Evolutionary conservation across 2,113 vertebrate genomes (phyloP).

Genomic region (Otus sunia): DNA sequence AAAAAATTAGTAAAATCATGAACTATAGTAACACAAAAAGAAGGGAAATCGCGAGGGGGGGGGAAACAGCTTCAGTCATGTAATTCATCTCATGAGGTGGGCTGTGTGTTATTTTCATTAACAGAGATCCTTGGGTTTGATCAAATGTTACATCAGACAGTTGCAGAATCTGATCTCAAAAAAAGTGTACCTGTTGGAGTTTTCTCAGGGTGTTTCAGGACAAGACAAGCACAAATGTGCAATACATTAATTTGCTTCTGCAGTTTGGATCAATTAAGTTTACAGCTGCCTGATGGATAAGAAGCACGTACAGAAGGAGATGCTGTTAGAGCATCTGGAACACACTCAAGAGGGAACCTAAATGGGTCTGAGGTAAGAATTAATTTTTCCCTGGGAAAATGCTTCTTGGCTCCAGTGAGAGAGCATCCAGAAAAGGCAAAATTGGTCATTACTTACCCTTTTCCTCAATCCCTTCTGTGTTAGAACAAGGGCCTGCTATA

Average conservation of each 20-base stretch:
- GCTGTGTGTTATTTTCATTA: not conserved
- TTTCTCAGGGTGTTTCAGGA: not conserved
- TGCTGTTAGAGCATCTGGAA: not conserved
- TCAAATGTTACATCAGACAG: not conserved
- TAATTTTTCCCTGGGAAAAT: not conserved
- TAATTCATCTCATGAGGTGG: not conserved
- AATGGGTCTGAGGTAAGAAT: not conserved
- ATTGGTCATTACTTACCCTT: not conserved
- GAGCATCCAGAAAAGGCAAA: not conserved
- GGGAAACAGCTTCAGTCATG: fast-evolving
- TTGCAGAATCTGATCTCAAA: not conserved
- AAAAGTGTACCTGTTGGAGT: not conserved
- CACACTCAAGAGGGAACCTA: not conserved
- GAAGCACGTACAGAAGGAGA: not conserved
- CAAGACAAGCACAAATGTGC: not conserved
- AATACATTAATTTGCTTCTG: not conserved
- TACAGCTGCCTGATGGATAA: not conserved
- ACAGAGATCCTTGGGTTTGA: not conserved
- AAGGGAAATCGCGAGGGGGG: fast-evolving
- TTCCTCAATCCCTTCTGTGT: not conserved
- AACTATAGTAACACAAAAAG: not conserved
- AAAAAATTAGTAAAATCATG: not conserved
- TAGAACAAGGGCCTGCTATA: not conserved
- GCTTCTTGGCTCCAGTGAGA: not conserved
- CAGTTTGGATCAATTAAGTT: not conserved